Base-by-base conservation (phyloP, 2,113 vertebrate genomes). In the Trematomus loennbergii region DNA sequence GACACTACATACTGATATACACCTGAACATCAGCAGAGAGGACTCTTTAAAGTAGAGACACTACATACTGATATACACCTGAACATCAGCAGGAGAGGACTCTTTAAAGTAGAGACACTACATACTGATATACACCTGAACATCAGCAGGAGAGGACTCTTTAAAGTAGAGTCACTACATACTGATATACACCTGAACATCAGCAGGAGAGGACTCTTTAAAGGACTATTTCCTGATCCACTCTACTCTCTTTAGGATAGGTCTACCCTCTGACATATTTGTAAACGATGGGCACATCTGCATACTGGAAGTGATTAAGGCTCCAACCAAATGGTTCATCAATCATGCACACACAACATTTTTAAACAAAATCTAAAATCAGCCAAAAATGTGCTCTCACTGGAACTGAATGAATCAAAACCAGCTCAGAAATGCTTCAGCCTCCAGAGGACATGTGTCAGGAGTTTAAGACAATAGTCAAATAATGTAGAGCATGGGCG, bases 121-220 rank as follows among this genome's bases (percentile, higher is more conserved):
- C n/a, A n/a, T n/a, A n/a, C n/a, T n/a, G n/a, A n/a, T n/a, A n/a
- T n/a, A n/a, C n/a, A n/a, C n/a, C n/a, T n/a, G n/a, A n/a, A n/a
- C n/a, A n/a, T n/a, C n/a, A n/a, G n/a, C n/a, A n/a, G n/a, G n/a
- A n/a, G n/a, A n/a, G n/a, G n/a, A n/a, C n/a, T n/a, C n/a, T n/a
- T 25, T 25, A 25, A 25, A 25, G 25, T 29, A 29, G 25, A 29
- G 25, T 3, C 3, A 0, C 3, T 29, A 29, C 3, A 29, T 29
- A 29, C 25, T 3, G n/a, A 25, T 29, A 29, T 29, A 0, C 0
- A 29, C 25, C 25, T 29, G 25, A n/a, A 29, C 0, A 3, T 29
- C 0, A 3, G 0, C 25, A 29, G 0, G 0, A 29, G 0, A 29
- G 25, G 25, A 0, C 25, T 0, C 25, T 29, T 29, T 29, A 25